These are phyloP conservation scores for Nibea albiflora DNA, from an alignment of 2,113 vertebrate species.

Conservation along the genomic window DNA sequence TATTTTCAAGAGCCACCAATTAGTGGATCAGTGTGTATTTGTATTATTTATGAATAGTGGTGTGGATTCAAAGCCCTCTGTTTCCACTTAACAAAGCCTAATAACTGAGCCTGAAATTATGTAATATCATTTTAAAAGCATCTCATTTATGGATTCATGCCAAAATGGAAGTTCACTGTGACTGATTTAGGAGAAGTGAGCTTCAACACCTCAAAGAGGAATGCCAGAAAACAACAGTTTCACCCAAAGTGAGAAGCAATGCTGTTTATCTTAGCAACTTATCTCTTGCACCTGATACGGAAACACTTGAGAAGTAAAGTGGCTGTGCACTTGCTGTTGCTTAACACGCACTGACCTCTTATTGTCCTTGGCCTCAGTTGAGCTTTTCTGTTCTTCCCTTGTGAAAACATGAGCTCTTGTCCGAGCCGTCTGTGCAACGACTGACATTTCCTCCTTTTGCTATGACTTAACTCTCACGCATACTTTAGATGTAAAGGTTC, in stretches of 20 bases:
- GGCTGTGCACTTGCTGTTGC: constrained; percentile 25
- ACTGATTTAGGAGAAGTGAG: constrained; percentile 2
- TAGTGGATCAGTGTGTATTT: background rate
- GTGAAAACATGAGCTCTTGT: constrained; percentile 45
- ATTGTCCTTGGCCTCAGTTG: constrained; percentile 41
- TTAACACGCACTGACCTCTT: constrained; percentile 50
- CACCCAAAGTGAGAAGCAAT: background rate
- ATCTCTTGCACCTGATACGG: constrained; percentile 30
- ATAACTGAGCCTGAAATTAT: background rate
- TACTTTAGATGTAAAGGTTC: too few relatives aligned
- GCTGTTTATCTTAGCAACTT: background rate
- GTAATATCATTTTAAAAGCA: constrained; percentile 10
- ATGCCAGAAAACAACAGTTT: constrained; percentile 1
- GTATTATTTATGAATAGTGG: constrained; percentile 29
- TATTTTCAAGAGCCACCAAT: constrained; percentile 6
- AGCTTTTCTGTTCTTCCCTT: constrained; percentile 38
- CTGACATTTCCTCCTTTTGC: constrained; percentile 21
- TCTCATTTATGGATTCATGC: constrained; percentile 6
- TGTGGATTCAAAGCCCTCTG: background rate
- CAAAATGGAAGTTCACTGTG: constrained; percentile 14
- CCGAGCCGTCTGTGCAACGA: background rate
- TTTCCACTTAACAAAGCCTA: constrained; percentile 4
- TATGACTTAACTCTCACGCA: constrained; percentile 11
- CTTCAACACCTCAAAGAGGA: constrained; percentile 10
- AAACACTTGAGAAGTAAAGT: constrained; percentile 40